phyloP scores from a whole-genome alignment of 2,113 vertebrate genomes.

The Platycercus adscitus region DNA sequence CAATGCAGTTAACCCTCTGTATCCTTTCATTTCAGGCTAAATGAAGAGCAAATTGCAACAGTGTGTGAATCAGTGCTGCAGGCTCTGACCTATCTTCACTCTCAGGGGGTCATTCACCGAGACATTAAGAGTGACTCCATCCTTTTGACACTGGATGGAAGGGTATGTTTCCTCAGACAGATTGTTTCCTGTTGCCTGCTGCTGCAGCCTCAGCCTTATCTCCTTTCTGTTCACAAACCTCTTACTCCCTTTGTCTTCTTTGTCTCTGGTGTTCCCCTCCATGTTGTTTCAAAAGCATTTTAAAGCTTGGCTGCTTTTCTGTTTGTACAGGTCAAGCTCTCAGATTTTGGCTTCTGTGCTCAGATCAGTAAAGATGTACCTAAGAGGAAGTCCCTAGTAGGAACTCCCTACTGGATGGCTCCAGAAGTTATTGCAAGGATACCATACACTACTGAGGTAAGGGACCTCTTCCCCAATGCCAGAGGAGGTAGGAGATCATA shows the following conservation, averaged over 20 bases:
- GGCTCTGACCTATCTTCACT: slow-evolving; percentile 94
- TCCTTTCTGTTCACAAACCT: neutral
- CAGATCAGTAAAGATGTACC: slow-evolving; percentile 99
- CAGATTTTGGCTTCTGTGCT: slow-evolving; percentile 98
- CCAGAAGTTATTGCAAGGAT: slow-evolving; percentile 97
- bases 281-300: neutral
- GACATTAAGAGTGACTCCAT: slow-evolving; percentile 99
- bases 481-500: neutral
- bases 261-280: neutral
- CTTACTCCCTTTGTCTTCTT: neutral
- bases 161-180: slow-evolving; percentile 74
- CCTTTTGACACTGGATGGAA: slow-evolving; percentile 91
- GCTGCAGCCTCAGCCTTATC: neutral
- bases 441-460: slow-evolving; percentile 94
- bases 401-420: slow-evolving; percentile 99
- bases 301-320: neutral
- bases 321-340: slow-evolving; percentile 90
- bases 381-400: slow-evolving; percentile 95
- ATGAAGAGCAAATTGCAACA: slow-evolving; percentile 97
- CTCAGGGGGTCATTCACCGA: slow-evolving; percentile 97
- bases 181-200: neutral
- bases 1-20: neutral
- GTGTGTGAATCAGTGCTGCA: slow-evolving; percentile 96
- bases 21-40: slow-evolving; percentile 80
- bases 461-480: rapidly evolving